Base-by-base conservation (phyloP, 2,888 invertebrate genomes). In the Cylindroiulus punctatus region DNA sequence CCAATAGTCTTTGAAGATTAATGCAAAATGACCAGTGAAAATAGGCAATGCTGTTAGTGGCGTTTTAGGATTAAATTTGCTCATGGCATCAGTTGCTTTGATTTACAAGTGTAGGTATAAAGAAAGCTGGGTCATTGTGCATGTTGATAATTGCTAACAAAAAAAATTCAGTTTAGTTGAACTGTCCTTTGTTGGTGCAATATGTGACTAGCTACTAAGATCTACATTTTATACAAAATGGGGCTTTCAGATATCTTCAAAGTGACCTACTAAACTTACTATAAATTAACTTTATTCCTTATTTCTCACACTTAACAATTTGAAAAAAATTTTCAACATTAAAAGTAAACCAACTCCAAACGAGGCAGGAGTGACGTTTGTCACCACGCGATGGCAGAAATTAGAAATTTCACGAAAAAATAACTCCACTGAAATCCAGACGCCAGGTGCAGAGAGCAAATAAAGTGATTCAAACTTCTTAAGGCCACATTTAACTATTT, bases 401-500 rank as follows among this genome's bases (percentile, higher is more conserved):
- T 1, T n/a, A 52, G 47, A 52, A 52, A 5, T 52, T 52, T 52
- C 19, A 52, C 52, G n/a, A 52, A 22, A 8, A 22, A 65, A 47
- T 19, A 65, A 65, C 8, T 8, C 44, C 44, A 44, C 44, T 44
- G 44, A 44, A 44, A 44, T 12, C 44, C 44, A 44, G 12, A 44
- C 8, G 14, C 57, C 57, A 22, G 57, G 57, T 65, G 57, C 57
- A 65, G 22, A 65, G 10, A 22, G 22, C 57, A 65, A 26, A 22
- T 12, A 12, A 44, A 22, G 57, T 65, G 57, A 65, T 65, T 65
- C 19, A 65, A 65, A 22, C 57, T 65, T 44, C 4, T 44, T 65
- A 65, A 65, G 57, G 57, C 57, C 57, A 65, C 57, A 26, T 65
- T 52, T 65, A 65, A 65, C 57, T 65, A 65, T 65, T 65, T 65